A percentile compares a stretch with the other conserved stretches of the same genome.
Evolutionary conservation across 2,113 vertebrate genomes (phyloP).

Genomic region (Gyps fulvus): DNA sequence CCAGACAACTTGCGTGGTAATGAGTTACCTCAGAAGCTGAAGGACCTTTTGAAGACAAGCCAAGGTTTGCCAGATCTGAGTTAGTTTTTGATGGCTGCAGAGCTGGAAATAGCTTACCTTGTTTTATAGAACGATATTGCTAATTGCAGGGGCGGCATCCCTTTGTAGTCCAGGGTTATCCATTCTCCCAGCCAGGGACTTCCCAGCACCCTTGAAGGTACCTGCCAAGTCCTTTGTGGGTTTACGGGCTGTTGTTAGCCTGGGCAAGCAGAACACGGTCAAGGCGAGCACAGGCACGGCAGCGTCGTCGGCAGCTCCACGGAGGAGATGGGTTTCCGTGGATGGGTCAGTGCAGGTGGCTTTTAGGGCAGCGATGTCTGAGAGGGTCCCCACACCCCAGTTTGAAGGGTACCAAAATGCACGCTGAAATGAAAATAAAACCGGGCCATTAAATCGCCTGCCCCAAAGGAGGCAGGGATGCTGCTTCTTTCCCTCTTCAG

Average conservation of each 20-base stretch:
- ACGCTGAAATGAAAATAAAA: accelerated
- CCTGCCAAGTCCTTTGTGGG: not conserved
- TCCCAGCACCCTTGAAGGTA: not conserved
- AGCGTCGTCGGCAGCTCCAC: accelerated
- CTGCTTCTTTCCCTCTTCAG: not conserved
- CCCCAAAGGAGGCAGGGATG: not conserved
- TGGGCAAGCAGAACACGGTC: not conserved
- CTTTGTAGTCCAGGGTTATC: not conserved
- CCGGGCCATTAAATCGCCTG: not conserved
- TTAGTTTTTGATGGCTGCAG: too few species aligned
- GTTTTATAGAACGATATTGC: not conserved
- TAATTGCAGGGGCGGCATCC: not conserved
- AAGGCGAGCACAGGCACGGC: not conserved
- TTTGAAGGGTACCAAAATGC: not conserved
- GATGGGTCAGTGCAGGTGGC: not conserved
- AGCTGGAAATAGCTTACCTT: too few species aligned
- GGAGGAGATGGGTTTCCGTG: not conserved
- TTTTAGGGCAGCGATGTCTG: not conserved
- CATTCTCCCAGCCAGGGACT: not conserved
- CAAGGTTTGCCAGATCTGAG: not conserved
- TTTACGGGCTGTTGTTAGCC: not conserved
- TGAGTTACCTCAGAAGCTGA: not conserved
- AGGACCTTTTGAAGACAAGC: not conserved
- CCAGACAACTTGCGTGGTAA: accelerated
- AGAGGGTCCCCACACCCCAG: too few species aligned